Evolutionary conservation across 1,140 invertebrate species (phyloP), one percentile per base, ranked within the genome.

Genomic region (Drosophila chauvacae): DNA sequence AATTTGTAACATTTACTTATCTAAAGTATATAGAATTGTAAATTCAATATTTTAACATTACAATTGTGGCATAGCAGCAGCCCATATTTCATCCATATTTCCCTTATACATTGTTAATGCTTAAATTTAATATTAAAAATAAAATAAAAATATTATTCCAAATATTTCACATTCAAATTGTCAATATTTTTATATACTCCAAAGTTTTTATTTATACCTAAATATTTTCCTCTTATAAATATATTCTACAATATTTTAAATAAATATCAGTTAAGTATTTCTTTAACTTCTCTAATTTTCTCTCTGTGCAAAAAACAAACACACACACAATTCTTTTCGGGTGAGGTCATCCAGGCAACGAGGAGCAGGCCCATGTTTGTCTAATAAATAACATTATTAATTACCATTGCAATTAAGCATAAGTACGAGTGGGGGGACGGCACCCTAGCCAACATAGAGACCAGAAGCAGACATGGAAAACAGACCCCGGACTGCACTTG

Each of bases 361-460:
- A 80, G 66, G 60, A 57, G 56, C 81, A 77, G 50, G 42, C 41
- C 55, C 57, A 55, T 70, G 80, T 84, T 74, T 81, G 78, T 81
- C 86, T 90, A 90, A 90, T 90, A 90, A 90, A 90, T 90, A 90
- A 90, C 85, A 85, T 88, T 91, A 91, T 91, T 91, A 91, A 91
- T 91, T 91, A 87, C 87, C 83, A 88, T 56, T 91, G 87, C 87
- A 91, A 91, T 91, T 91, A 91, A 91, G 77, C 86, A 91, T 81
- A 87, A 91, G 86, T 87, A 90, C 81, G 45, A 48, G 77, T 51
- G 69, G 62, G 47, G 69, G 66, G 26, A 48, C 47, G 50, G 51
- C 53, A 56, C 63, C 61, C 65, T 80, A 56, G 47, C 42, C 42
- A 51, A 42, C 59, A 77, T 64, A 56, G 64, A 62, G 20, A 64